Percentiles rank a stretch among this genome's conserved stretches.
These are phyloP conservation scores for Chlamydotis undulata DNA, from an alignment of 2,113 vertebrate species.

Conservation along the genomic window DNA sequence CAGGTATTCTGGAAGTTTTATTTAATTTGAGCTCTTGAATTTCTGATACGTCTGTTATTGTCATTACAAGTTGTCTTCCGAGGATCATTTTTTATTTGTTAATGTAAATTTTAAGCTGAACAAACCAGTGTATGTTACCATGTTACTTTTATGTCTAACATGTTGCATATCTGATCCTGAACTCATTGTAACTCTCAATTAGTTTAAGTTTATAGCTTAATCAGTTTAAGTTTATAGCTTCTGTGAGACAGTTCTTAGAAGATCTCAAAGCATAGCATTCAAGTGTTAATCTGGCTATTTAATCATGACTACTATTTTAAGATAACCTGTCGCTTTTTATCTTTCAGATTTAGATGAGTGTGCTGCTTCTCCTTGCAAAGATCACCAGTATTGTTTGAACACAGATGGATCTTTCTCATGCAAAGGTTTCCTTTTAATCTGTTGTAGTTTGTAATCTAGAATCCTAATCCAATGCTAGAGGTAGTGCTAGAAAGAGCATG, in stretches of 20 bases:
- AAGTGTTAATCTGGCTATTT: neutral
- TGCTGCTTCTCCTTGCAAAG: conserved; percentile 76
- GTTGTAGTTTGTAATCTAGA: neutral
- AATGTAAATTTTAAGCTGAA: neutral
- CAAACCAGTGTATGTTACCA: neutral
- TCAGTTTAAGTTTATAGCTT: neutral
- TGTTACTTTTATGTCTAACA: neutral
- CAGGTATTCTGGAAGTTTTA: neutral
- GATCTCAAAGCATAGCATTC: neutral
- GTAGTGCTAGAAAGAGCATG: neutral
- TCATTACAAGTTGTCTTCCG: neutral
- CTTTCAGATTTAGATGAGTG: conserved; percentile 91
- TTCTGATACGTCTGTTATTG: neutral
- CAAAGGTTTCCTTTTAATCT: conserved; percentile 75
- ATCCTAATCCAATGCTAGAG: neutral
- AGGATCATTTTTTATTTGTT: neutral
- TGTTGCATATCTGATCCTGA: neutral
- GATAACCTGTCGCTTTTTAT: neutral
- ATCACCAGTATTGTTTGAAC: conserved; percentile 87
- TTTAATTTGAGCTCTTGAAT: neutral
- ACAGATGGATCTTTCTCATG: conserved; percentile 87
- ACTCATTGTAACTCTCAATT: neutral
- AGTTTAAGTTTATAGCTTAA: neutral
- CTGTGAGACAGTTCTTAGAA: neutral
- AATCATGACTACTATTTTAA: neutral